Base-by-base conservation (phyloP, 2,888 invertebrate genomes). In the Mimachlamys varia region DNA sequence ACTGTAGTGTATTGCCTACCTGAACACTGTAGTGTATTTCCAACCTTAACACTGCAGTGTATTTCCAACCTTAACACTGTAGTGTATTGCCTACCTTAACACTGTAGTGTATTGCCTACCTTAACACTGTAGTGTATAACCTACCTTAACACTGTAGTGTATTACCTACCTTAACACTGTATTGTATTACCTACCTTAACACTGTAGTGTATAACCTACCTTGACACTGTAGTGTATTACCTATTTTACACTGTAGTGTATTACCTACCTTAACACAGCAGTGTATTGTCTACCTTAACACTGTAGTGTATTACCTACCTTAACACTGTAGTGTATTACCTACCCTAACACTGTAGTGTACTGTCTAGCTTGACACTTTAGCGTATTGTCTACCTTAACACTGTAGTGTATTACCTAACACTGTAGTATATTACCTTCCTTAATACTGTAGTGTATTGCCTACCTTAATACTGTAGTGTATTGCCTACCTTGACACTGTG, bases 281-380 rank as follows among this genome's bases (percentile, higher is more conserved):
- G n/a, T n/a, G 37, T 19, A 53, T 17, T 53, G 58, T 90, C 33
- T 62, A 94, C 94, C 91, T 92, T 76, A 37, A 94, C 89, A 15
- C 62, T 27, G 19, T 37, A n/a, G 58, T 27, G 53, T 58, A n/a
- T n/a, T n/a, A n/a, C n/a, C n/a, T n/a, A n/a, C n/a, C n/a, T n/a
- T n/a, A n/a, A n/a, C n/a, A n/a, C n/a, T n/a, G n/a, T n/a, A n/a
- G n/a, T n/a, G 37, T 19, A 53, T 17, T 53, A 53, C 90, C 33
- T 62, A 94, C 94, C 91, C 91, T 76, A 37, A 94, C 89, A 15
- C n/a, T n/a, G n/a, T n/a, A n/a, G n/a, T n/a, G n/a, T n/a, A n/a
- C n/a, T n/a, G n/a, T n/a, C n/a, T n/a, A n/a, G n/a, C n/a, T n/a
- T n/a, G n/a, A n/a, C 22, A 37, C 62, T 27, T 4, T 37, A n/a